These are phyloP conservation scores for Byasa hedistus DNA, from an alignment of 2,888 invertebrate genomes.

Conservation along the genomic window DNA sequence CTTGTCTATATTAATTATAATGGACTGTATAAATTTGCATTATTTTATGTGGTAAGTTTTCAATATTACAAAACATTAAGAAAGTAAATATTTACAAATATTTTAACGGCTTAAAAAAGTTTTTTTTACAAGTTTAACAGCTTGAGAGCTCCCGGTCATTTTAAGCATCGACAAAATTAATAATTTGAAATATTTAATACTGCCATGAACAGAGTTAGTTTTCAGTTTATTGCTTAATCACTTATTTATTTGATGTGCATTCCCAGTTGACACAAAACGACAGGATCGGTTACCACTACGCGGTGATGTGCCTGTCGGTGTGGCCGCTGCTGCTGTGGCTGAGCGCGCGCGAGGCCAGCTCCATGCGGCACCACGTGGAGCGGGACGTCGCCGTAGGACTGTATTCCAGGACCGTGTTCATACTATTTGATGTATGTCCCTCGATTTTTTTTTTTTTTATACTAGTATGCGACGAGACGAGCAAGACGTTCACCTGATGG, in stretches of 20 bases:
- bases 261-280: slow-evolving; percentile 85
- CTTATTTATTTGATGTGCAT: background rate
- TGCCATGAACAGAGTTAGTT: background rate
- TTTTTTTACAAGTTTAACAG: no score
- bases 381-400: slow-evolving; percentile 89
- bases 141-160: no score
- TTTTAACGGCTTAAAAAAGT: no score
- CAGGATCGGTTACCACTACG: slow-evolving; percentile 92
- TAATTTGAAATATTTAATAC: background rate
- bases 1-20: no score
- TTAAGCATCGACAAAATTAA: no score
- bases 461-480: no score
- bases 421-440: slow-evolving; percentile 86
- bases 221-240: background rate
- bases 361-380: slow-evolving; percentile 83
- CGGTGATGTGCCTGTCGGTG: slow-evolving; percentile 86
- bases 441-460: background rate
- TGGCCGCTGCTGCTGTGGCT: slow-evolving; percentile 88
- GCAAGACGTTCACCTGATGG: no score
- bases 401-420: slow-evolving; percentile 88
- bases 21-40: no score
- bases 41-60: no score
- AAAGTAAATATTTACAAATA: no score
- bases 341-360: slow-evolving; percentile 78
- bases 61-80: no score